Conservation (phyloP, 2,888 invertebrate genomes). For the Coelinius sp. region DNA sequence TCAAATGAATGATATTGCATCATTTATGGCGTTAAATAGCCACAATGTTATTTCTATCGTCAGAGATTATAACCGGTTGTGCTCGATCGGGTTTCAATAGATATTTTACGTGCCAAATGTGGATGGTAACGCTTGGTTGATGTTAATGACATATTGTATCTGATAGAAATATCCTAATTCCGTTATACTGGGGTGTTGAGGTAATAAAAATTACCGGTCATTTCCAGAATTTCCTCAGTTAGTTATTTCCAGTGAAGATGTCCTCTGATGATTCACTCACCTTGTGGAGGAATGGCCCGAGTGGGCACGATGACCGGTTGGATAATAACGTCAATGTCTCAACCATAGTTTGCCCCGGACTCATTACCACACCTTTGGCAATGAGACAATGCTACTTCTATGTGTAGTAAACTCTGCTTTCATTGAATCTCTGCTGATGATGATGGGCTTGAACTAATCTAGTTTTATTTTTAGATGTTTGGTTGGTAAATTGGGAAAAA, state of each 20-base stretch:
- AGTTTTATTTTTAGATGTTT: conserved; percentile 50
- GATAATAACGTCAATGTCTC: conserved; percentile 51
- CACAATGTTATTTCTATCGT: conserved; percentile 29
- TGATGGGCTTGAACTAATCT: conserved; percentile 46
- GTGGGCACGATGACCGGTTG: conserved; percentile 47
- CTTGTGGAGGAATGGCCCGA: conserved; percentile 22
- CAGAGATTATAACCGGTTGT: conserved; percentile 37
- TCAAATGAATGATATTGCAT: conserved; percentile 21
- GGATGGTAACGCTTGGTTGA: conserved; percentile 34
- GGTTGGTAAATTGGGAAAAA: neutral
- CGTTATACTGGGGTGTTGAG: neutral
- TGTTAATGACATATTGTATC: conserved; percentile 20
- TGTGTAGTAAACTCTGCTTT: neutral
- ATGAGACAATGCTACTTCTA: conserved; percentile 44
- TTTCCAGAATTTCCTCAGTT: neutral
- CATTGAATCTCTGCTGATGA: conserved; percentile 18
- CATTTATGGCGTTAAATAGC: conserved; percentile 2
- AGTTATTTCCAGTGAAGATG: neutral
- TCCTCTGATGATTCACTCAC: conserved; percentile 45
- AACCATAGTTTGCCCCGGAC: conserved; percentile 30
- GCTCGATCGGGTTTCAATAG: conserved; percentile 37
- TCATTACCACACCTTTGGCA: conserved; percentile 50
- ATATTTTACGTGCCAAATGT: conserved; percentile 34
- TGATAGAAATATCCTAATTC: neutral
- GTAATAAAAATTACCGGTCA: conserved; percentile 20